A percentile compares a stretch with the other conserved stretches of the same genome.
Evolutionary conservation across 2,888 invertebrate genomes (phyloP).

Genomic region (Ferrisia virgata): DNA sequence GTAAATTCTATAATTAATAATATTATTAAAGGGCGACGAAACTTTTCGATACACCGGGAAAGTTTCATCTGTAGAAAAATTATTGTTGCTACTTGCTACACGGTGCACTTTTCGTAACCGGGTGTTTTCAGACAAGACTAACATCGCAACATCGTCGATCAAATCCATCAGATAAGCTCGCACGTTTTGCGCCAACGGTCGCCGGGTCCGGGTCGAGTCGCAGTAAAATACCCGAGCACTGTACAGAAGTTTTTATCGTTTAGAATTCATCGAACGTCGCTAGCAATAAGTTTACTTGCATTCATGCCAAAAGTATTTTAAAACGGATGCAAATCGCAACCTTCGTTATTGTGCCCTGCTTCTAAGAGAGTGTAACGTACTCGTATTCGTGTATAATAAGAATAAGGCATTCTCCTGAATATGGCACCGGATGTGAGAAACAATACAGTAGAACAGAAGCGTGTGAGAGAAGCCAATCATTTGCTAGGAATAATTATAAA

Average conservation of each 20-base stretch:
- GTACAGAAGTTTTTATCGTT: background rate
- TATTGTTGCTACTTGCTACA: background rate
- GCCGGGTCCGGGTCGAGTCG: background rate
- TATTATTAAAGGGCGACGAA: background rate
- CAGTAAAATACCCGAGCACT: background rate
- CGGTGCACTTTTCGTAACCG: background rate
- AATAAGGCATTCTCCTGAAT: background rate
- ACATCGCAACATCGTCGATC: background rate
- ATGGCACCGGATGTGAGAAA: background rate
- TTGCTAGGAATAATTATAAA: background rate
- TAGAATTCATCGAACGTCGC: background rate
- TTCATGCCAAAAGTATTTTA: background rate
- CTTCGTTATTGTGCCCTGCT: background rate
- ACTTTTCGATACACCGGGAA: background rate
- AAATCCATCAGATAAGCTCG: slow-evolving; percentile 18
- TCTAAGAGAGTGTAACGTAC: background rate
- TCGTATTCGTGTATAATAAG: no score
- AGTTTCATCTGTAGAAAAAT: background rate
- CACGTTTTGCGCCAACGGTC: no score
- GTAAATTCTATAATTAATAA: slow-evolving; percentile 25
- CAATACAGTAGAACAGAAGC: background rate
- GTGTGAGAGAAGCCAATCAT: background rate
- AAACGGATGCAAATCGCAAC: background rate
- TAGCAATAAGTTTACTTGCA: background rate
- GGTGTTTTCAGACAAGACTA: background rate